Conservation (phyloP, 2,797 vertebrate species). For the Mallotus villosus region DNA sequence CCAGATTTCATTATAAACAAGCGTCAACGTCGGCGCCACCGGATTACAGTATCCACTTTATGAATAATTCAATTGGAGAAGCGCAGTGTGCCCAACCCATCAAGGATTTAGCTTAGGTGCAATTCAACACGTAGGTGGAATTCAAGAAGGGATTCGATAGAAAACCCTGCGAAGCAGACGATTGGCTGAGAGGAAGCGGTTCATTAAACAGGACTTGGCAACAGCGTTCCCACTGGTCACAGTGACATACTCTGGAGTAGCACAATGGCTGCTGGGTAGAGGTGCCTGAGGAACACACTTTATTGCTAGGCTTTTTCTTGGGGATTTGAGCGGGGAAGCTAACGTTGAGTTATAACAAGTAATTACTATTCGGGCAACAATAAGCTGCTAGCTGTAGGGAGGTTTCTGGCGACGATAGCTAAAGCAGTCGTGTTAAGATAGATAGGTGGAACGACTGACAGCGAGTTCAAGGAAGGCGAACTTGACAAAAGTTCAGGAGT, state of each 20-base stretch:
- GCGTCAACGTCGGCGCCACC: neutral
- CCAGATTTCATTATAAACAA: conserved; percentile 24
- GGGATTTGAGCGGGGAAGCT: conserved; percentile 35
- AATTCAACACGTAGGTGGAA: conserved; percentile 9
- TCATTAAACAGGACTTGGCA: conserved; percentile 63
- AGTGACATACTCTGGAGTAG: conserved; percentile 36
- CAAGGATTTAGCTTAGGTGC: conserved; percentile 9
- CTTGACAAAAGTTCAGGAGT: neutral
- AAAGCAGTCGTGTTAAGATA: no score
- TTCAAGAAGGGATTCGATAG: conserved; percentile 29
- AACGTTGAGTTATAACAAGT: conserved; percentile 26
- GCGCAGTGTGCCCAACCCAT: conserved; percentile 18
- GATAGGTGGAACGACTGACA: neutral
- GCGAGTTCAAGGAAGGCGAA: conserved; percentile 22
- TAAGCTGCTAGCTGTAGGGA: conserved; percentile 28
- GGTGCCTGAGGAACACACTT: conserved; percentile 46
- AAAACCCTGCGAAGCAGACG: conserved; percentile 42
- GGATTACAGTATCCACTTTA: neutral
- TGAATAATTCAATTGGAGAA: conserved; percentile 39
- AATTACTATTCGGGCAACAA: conserved; percentile 49
- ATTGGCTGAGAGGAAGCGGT: conserved; percentile 43
- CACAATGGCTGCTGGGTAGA: conserved; percentile 48
- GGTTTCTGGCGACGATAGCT: no score
- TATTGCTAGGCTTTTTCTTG: conserved; percentile 39
- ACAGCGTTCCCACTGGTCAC: conserved; percentile 49